Percentiles rank a stretch among this genome's conserved stretches.
Conservation (phyloP, 2,113 vertebrate genomes). For the Antidorcas marsupialis region DNA sequence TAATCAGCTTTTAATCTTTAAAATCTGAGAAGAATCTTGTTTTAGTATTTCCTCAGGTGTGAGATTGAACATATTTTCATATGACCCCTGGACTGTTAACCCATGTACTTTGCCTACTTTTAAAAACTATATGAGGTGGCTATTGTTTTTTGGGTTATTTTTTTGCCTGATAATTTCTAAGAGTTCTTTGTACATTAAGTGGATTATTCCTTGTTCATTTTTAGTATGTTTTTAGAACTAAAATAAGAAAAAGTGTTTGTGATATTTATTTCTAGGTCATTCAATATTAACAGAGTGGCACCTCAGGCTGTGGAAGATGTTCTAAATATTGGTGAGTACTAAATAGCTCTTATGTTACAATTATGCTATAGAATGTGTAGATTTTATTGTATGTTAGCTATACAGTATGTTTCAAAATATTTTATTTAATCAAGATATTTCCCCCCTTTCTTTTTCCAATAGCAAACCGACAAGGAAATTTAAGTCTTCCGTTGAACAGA, state of each 20-base stretch:
- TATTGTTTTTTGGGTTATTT: background rate
- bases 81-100: background rate
- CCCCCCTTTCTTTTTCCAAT: constrained; percentile 44
- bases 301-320: constrained; percentile 93
- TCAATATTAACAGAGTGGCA: constrained; percentile 96
- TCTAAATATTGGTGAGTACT: constrained; percentile 89
- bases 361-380: background rate
- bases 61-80: background rate
- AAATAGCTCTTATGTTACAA: background rate
- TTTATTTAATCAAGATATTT: constrained; percentile 40
- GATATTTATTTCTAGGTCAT: constrained; percentile 88
- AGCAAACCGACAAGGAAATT: constrained; percentile 85
- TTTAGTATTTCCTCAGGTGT: background rate
- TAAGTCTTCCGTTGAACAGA: constrained; percentile 82
- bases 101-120: background rate
- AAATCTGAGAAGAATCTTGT: background rate
- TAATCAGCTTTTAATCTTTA: background rate
- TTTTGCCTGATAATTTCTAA: background rate
- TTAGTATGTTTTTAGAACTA: constrained; percentile 30
- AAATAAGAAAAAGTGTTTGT: constrained; percentile 10
- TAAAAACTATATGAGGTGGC: background rate
- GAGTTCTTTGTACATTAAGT: background rate
- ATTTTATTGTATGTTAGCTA: background rate
- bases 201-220: background rate
- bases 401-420: background rate